phyloP scores from a whole-genome alignment of 2,113 vertebrate species.

The Arizona elegans region DNA sequence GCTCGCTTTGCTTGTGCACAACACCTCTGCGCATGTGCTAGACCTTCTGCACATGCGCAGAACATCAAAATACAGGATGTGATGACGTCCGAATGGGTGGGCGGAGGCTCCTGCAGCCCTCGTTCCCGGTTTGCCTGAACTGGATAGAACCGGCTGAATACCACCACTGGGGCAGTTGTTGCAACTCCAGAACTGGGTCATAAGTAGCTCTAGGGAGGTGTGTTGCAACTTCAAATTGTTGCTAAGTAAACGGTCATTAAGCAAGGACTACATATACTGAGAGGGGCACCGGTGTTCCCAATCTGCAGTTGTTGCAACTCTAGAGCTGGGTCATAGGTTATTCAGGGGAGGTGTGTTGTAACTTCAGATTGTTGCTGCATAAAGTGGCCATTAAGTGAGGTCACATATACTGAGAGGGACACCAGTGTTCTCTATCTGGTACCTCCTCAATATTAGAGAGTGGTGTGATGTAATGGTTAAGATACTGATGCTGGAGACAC shows the following conservation, averaged over 20 bases:
- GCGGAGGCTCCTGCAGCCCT: no score
- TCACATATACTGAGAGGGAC: not conserved
- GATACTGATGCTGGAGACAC: not conserved
- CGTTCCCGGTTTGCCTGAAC: no score
- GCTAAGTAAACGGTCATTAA: not conserved
- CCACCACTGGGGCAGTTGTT: not conserved
- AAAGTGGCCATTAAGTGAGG: not conserved
- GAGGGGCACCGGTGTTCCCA: not conserved
- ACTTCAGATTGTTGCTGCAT: not conserved
- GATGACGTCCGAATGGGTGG: no score
- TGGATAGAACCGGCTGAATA: no score
- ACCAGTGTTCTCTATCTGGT: not conserved
- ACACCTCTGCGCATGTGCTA: no score
- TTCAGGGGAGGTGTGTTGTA: not conserved
- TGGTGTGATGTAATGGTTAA: not conserved
- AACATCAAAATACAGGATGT: no score
- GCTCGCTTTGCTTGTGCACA: no score
- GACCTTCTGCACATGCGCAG: no score
- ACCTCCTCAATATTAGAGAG: not conserved
- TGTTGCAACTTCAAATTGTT: not conserved
- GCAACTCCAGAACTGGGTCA: not conserved
- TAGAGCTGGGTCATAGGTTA: not conserved
- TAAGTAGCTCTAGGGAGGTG: not conserved
- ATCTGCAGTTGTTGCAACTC: not conserved
- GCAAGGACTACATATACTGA: not conserved